These are phyloP conservation scores for Poeciliopsis prolifica DNA, from an alignment of 2,113 vertebrate genomes.

Conservation along the genomic window DNA sequence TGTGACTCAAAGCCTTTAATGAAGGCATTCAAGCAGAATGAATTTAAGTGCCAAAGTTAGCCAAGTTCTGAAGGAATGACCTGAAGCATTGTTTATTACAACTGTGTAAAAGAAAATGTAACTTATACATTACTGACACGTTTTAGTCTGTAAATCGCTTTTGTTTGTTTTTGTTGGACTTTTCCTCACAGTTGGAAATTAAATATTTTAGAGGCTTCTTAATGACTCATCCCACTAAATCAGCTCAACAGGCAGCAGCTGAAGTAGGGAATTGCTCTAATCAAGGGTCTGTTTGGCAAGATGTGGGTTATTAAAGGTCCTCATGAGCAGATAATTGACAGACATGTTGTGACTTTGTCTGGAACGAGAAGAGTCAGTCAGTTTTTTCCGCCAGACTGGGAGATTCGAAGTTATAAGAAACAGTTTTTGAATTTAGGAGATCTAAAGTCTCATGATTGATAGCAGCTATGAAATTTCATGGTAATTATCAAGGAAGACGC, in stretches of 20 bases:
- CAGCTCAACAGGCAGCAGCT: conserved; percentile 14
- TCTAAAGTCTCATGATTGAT: conserved; percentile 42
- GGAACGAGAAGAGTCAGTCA: conserved; percentile 45
- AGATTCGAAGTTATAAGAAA: conserved; percentile 24
- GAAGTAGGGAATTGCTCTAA: conserved; percentile 30
- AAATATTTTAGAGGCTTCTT: conserved; percentile 22
- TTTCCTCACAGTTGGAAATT: background rate
- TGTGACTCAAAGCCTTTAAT: conserved; percentile 32
- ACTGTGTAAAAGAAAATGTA: conserved; percentile 4
- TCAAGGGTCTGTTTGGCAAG: conserved; percentile 37
- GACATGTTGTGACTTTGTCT: conserved; percentile 45
- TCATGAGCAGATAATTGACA: conserved; percentile 56
- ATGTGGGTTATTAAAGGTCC: conserved; percentile 54
- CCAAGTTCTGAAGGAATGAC: conserved; percentile 44
- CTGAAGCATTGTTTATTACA: conserved; percentile 38
- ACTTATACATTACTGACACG: background rate
- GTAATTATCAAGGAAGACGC: conserved; percentile 15
- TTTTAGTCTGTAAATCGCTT: background rate
- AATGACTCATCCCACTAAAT: conserved; percentile 32
- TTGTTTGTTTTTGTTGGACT: background rate
- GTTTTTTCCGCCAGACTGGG: conserved; percentile 35
- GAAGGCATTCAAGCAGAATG: conserved; percentile 35
- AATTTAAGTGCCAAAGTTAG: conserved; percentile 28
- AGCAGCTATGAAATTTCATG: conserved; percentile 7
- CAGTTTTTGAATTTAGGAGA: conserved; percentile 39